Percentiles rank a stretch among this genome's conserved stretches.
phyloP scores from a whole-genome alignment of 1,140 invertebrate species.

The Euura saliciscinereae region DNA sequence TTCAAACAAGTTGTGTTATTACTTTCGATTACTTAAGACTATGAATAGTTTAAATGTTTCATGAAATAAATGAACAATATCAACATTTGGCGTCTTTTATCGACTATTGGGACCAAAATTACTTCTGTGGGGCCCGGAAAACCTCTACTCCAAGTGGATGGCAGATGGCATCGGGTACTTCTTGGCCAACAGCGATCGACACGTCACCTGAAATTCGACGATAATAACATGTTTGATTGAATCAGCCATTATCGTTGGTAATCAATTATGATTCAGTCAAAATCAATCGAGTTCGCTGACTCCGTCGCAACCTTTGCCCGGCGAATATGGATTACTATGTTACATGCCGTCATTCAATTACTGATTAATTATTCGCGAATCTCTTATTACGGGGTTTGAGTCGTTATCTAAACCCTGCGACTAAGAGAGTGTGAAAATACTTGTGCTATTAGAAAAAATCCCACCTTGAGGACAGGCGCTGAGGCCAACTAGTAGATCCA shows the following conservation, averaged over 20 bases:
- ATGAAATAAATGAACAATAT: no score
- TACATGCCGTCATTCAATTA: neutral
- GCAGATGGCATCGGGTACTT: constrained; percentile 53
- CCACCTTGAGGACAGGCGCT: constrained; percentile 56
- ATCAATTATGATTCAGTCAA: constrained; percentile 7
- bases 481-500: constrained; percentile 58
- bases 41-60: no score
- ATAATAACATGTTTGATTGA: neutral
- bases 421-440: no score
- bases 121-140: constrained; percentile 32
- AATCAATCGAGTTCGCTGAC: neutral
- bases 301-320: neutral
- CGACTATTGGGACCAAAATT: no score
- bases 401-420: no score
- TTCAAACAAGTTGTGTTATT: no score
- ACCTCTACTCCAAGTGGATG: constrained; percentile 57
- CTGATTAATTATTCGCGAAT: neutral
- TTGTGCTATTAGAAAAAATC: neutral
- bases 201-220: constrained; percentile 44
- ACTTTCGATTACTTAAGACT: no score
- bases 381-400: no score
- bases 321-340: neutral
- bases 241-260: neutral
- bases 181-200: constrained; percentile 51
- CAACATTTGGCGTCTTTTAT: no score